Conservation (phyloP, 2,113 vertebrate species). For the Lycaon pictus region DNA sequence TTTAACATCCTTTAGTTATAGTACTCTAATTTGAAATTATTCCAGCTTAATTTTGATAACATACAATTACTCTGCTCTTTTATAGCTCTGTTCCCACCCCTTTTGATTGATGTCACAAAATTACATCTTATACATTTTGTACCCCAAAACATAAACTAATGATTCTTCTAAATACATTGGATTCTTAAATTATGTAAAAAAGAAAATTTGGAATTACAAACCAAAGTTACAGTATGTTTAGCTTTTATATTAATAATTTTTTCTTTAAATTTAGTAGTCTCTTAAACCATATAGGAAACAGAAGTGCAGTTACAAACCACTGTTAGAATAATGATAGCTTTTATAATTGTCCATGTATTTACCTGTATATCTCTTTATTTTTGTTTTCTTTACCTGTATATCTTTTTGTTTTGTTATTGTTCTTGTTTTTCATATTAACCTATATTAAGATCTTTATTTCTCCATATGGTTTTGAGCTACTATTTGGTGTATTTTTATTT, state of each 20-base stretch:
- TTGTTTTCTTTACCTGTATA: too few relatives aligned
- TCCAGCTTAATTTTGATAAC: not conserved
- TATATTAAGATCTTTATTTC: not conserved
- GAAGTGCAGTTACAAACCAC: not conserved
- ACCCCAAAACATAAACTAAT: not conserved
- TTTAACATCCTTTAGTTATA: not conserved
- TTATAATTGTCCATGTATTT: not conserved
- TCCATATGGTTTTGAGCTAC: not conserved
- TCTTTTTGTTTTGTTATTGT: too few relatives aligned
- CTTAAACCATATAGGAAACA: not conserved
- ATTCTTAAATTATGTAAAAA: constrained; percentile 1
- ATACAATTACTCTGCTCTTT: not conserved
- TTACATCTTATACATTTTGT: not conserved
- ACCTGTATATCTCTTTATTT: not conserved
- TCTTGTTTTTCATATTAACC: too few relatives aligned
- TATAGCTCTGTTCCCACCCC: not conserved
- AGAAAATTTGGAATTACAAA: not conserved
- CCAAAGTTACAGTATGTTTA: not conserved
- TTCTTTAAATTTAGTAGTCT: not conserved
- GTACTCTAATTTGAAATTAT: not conserved
- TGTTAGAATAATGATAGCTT: not conserved
- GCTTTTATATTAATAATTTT: not conserved
- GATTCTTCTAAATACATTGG: not conserved
- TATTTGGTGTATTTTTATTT: not conserved
- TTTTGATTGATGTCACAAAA: not conserved